Evolutionary conservation across 2,888 invertebrate genomes (phyloP), one percentile per base, ranked within the genome.

Genomic region (Cryptocephalus primarius): DNA sequence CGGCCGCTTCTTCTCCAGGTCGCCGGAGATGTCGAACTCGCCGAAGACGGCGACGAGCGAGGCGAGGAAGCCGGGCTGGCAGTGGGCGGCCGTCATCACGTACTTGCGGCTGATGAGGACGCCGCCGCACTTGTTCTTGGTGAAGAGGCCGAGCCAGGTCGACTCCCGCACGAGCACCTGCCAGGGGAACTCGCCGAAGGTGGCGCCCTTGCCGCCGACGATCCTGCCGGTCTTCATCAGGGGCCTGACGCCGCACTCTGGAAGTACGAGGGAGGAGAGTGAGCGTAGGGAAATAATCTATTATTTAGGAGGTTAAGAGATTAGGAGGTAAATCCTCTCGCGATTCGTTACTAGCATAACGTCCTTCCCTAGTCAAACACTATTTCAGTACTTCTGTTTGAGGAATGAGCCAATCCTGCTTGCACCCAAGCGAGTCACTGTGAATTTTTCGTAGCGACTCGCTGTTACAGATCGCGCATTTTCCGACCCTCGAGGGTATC

Each of bases 81-180:
- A 94, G 77, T 94, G 93, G 0, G 93, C 93, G 0, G 93, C 93
- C 0, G 93, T 93, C 48, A 92, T 83, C 4, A 93, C 91, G 63
- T 83, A 92, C 67, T 81, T 80, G 59, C 78, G 84, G 33, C 88
- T 87, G 59, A 93, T 89, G n/a, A 94, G 77, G 0, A 94, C 93
- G 2, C 93, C 93, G 1, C 93, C 93, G 63, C 93, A 94, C 70
- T 93, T 93, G 71, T 93, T 93, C 70, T 93, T 93, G 42, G 91
- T 91, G 70, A 93, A 91, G 13, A 93, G 78, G 0, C 93, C 93
- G 39, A 93, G 73, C 92, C 92, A 93, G 0, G 92, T 92, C 1
- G 91, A 88, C 70, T 93, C 93, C 34, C 91, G 76, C 1, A 93
- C 89, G 31, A 93, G 73, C 1, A 90, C 92, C 63, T 93, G 92